Evolutionary conservation across 1,140 invertebrate species (phyloP), one percentile per base, ranked within the genome.

Genomic region (Argopecten irradians): DNA sequence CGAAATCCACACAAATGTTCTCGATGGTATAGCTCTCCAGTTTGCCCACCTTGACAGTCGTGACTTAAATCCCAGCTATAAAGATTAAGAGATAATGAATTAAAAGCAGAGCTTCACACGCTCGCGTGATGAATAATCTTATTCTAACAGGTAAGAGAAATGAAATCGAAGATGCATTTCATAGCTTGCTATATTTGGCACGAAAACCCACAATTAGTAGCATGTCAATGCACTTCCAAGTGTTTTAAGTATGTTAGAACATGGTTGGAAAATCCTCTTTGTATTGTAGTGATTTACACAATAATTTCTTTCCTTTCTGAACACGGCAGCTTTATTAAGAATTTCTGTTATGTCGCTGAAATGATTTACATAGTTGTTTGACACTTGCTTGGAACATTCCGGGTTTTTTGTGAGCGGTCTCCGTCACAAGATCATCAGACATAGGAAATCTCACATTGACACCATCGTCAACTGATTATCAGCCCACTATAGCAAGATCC

Each of bases 11-110:
- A 35, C 35, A 82, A 22, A 33, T 22, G n/a, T 32, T 36, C 35
- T 55, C 85, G 32, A 28, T 19, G 34, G 36, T 28, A 84, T 16
- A 84, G 36, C 14, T 88, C 46, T 86, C 87, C 85, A 46, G 28
- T 83, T 71, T 87, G 83, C 28, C 41, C 82, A 55, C 55, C 88
- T 33, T 39, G 41, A 55, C 55, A 41, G 28, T 87, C 82, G 36
- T 82, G 34, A 87, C 82, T 83, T 82, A 36, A 28, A 22, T 28
- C 35, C 55, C 55, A 71, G 55, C 35, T 34, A 32, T 41, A 43
- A 43, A 85, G 35, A 36, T 36, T 85, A 43, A 36, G n/a, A 28
- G 35, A 85, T 85, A 85, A 39, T 36, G 84, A 41, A n/a, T 39
- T 84, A 34, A 33, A 32, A 34, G 34, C 33, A 22, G 22, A 43